phyloP scores from a whole-genome alignment of 2,113 vertebrate species.

The Himantopus leucocephalus region DNA sequence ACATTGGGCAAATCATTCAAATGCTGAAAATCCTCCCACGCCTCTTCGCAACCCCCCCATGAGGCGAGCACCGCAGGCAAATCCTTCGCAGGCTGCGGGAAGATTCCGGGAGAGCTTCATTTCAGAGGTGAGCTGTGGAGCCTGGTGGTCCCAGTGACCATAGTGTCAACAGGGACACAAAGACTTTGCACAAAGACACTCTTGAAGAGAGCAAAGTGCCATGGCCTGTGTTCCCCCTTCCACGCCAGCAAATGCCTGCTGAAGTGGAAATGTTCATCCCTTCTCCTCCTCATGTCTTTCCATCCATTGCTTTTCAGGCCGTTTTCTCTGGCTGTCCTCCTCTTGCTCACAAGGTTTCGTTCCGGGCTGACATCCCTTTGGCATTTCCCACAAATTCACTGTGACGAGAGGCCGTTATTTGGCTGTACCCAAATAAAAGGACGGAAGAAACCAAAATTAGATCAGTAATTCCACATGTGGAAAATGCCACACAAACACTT shows the following conservation, averaged over 20 bases:
- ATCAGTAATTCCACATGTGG: neutral
- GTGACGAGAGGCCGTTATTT: neutral
- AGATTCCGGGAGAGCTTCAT: neutral
- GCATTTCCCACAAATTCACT: neutral
- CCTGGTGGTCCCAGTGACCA: neutral
- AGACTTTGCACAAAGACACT: neutral
- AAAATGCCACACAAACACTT: neutral
- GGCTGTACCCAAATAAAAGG: neutral
- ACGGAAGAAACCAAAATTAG: neutral
- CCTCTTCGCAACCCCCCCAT: neutral
- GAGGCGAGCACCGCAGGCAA: neutral
- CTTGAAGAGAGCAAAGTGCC: neutral
- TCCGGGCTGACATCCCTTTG: neutral
- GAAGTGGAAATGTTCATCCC: neutral
- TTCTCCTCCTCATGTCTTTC: neutral
- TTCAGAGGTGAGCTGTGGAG: neutral
- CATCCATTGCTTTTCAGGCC: neutral
- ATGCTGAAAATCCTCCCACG: neutral
- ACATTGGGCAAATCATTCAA: neutral
- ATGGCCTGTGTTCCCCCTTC: neutral
- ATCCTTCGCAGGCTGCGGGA: accelerated
- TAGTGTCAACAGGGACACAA: neutral
- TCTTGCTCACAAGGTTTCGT: neutral
- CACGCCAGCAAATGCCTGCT: accelerated
- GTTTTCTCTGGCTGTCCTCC: neutral